phyloP scores from a whole-genome alignment of 2,113 vertebrate species.

The Corythaixoides concolor region DNA sequence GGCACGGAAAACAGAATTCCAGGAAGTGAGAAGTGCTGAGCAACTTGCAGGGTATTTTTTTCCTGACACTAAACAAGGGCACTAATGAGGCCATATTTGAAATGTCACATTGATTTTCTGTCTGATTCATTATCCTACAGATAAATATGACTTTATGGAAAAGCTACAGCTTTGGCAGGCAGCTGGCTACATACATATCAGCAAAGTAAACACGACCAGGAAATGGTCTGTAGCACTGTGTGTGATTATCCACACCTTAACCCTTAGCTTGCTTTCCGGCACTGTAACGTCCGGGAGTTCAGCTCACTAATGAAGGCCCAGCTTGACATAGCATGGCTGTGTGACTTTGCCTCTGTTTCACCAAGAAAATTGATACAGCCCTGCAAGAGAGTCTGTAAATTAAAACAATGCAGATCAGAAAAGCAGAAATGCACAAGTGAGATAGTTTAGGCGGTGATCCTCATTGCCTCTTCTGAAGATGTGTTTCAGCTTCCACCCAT shows the following conservation, averaged over 20 bases:
- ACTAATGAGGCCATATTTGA: slow-evolving; percentile 38
- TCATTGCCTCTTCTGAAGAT: background rate
- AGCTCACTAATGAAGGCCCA: background rate
- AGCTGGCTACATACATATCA: background rate
- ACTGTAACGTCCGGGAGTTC: background rate
- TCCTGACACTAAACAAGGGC: slow-evolving; percentile 36
- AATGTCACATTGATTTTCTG: background rate
- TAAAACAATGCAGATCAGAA: background rate
- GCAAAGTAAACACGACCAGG: background rate
- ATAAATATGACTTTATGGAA: slow-evolving; percentile 26
- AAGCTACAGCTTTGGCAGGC: background rate
- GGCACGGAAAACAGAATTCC: background rate
- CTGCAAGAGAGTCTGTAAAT: background rate
- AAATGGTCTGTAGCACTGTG: background rate
- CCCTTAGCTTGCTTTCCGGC: background rate
- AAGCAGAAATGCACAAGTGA: background rate
- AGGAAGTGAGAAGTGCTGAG: background rate
- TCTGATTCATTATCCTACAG: slow-evolving; percentile 18
- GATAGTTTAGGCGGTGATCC: background rate
- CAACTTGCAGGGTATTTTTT: background rate
- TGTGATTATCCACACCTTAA: background rate
- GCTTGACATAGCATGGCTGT: background rate
- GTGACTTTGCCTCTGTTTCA: background rate
- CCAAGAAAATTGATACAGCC: background rate
- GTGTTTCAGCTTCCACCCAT: background rate